Evolutionary conservation across 2,888 invertebrate genomes (phyloP), one percentile per base, ranked within the genome.

Genomic region (Netelia inedita): DNA sequence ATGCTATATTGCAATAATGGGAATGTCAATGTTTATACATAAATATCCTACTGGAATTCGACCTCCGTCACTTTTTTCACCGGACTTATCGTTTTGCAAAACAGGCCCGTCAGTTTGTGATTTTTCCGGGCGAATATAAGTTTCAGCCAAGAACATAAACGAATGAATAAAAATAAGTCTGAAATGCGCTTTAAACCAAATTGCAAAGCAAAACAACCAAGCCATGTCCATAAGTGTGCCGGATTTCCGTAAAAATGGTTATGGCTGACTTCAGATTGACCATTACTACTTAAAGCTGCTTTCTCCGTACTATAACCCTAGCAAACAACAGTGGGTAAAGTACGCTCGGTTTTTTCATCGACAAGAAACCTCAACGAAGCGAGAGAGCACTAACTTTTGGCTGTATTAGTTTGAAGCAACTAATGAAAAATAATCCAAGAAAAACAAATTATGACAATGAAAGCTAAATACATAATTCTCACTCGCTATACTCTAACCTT

Each of bases 181-280:
- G 46, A 10, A 46, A 46, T 14, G 46, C 10, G 46, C 46, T 14
- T 46, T 46, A 14, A 14, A 0, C 2, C 10, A 46, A 46, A 46
- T 1, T 10, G 14, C 14, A 46, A 46, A 46, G 46, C 10, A 46
- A 46, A 46, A 14, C 46, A 46, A 46, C 46, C 46, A 8, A 46
- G 11, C 5, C 11, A 3, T 46, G 14, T 14, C 14, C 14, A 46
- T 2, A 46, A 14, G 14, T 14, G 35, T 35, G 35, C 11, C 46
- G 46, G 11, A 46, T 46, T 46, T 10, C 2, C 2, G 2, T 46
- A 3, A 46, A 46, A 46, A 14, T 14, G 0, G 46, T 46, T 14
- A 19, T 19, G 82, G 59, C 75, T 75, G 82, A 82, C 43, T 11
- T 21, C 16, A 71, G 1, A 28, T n/a, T 71, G 73, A 19, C 10